Percentiles rank a stretch among this genome's conserved stretches.
phyloP scores from a whole-genome alignment of 2,888 invertebrate species.

The Lepidocyrtinus sp. region DNA sequence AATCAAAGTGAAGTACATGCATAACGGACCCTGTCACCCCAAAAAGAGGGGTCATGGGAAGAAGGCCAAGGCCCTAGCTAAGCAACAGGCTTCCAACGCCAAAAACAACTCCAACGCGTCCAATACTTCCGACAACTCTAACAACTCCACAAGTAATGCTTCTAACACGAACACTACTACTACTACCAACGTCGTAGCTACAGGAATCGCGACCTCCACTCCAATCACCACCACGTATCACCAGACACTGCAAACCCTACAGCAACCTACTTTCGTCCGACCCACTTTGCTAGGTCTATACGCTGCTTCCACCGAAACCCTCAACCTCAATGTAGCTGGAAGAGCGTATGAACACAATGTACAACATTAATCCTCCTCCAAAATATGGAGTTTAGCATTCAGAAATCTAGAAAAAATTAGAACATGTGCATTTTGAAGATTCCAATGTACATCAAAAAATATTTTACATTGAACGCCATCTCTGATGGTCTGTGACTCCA shows the following conservation, averaged over 20 bases:
- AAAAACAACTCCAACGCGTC: not conserved
- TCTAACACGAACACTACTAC: too few species aligned
- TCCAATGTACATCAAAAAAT: too few species aligned
- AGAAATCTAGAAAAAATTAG: too few species aligned
- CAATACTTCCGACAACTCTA: too few species aligned
- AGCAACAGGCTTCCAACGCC: conserved; percentile 43
- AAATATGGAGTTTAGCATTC: too few species aligned
- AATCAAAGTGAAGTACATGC: conserved; percentile 57
- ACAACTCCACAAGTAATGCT: conserved; percentile 16
- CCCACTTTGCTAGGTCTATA: conserved; percentile 45
- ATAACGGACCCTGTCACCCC: conserved; percentile 46
- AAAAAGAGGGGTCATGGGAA: conserved; percentile 52
- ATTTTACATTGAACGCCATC: too few species aligned
- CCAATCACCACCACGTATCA: conserved; percentile 39
- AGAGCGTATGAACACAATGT: conserved; percentile 43
- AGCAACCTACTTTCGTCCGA: conserved; percentile 45
- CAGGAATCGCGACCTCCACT: not conserved
- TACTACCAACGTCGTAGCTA: conserved; percentile 1
- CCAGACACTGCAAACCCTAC: conserved; percentile 46
- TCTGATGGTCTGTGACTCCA: too few species aligned
- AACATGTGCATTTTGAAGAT: too few species aligned
- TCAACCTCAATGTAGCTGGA: conserved; percentile 33
- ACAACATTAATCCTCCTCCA: conserved; percentile 22
- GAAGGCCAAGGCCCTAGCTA: conserved; percentile 46
- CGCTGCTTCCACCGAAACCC: conserved; percentile 36